Evolutionary conservation across 2,888 invertebrate genomes (phyloP).

Genomic region (Eilema caniola): DNA sequence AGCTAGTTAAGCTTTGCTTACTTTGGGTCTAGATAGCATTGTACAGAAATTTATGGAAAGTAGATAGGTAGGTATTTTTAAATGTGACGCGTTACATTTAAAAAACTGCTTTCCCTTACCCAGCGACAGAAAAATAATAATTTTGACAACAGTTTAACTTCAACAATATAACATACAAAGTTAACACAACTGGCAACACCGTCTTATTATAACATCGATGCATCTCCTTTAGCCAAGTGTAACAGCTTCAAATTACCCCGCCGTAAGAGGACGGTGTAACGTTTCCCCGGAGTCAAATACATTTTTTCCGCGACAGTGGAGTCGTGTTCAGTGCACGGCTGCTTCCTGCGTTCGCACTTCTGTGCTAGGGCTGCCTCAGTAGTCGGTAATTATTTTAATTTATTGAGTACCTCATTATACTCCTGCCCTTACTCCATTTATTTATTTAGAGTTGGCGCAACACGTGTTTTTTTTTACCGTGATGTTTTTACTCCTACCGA

Average conservation of each 20-base stretch:
- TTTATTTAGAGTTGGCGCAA: too few species aligned
- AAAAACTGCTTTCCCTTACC: too few species aligned
- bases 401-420: too few species aligned
- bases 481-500: too few species aligned
- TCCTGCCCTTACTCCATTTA: too few species aligned
- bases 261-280: constrained; percentile 17
- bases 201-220: constrained; percentile 9
- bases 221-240: background rate
- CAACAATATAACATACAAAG: background rate
- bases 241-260: constrained; percentile 10
- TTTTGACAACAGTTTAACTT: background rate
- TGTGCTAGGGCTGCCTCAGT: constrained; percentile 26
- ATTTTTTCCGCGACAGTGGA: constrained; percentile 41
- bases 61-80: too few species aligned
- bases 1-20: too few species aligned
- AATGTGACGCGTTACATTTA: too few species aligned
- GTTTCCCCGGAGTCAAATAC: constrained; percentile 38
- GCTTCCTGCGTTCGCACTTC: constrained; percentile 32
- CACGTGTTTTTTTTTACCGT: too few species aligned
- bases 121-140: too few species aligned
- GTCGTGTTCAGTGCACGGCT: constrained; percentile 28
- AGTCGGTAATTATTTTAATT: background rate
- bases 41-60: too few species aligned
- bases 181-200: background rate
- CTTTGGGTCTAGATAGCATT: too few species aligned